Percentiles rank a stretch among this genome's conserved stretches.
Conservation (phyloP, 2,888 invertebrate species). For the Agriopis marginaria region DNA sequence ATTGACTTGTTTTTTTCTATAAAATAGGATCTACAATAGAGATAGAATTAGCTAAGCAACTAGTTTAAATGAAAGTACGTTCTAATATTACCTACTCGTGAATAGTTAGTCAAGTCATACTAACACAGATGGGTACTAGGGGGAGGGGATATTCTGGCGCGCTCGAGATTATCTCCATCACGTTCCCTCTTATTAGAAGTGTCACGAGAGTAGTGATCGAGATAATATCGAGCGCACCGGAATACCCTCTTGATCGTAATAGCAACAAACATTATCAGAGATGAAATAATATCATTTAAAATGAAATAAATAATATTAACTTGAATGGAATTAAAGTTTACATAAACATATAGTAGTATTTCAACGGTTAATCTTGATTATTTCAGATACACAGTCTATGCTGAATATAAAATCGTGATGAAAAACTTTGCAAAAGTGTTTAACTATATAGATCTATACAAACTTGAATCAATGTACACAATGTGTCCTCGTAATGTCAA, state of each 20-base stretch:
- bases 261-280: constrained; percentile 27
- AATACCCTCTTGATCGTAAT: constrained; percentile 1
- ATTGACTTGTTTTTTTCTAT: constrained; percentile 14
- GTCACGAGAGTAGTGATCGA: too few species aligned
- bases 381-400: constrained; percentile 24
- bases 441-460: constrained; percentile 51
- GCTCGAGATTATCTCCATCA: too few species aligned
- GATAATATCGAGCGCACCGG: too few species aligned
- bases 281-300: constrained; percentile 30
- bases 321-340: constrained; percentile 38
- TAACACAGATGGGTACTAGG: constrained; percentile 14
- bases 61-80: constrained; percentile 26
- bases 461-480: constrained; percentile 60
- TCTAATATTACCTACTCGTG: constrained; percentile 29
- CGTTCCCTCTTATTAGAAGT: too few species aligned
- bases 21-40: constrained; percentile 27
- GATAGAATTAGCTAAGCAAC: constrained; percentile 34
- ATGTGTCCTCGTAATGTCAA: constrained; percentile 60
- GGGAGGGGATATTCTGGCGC: background rate
- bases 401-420: constrained; percentile 37
- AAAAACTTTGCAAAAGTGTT: constrained; percentile 38
- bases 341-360: constrained; percentile 35
- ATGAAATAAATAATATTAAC: constrained; percentile 33
- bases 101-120: constrained; percentile 19
- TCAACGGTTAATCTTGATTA: constrained; percentile 33